Conservation (phyloP, 30 jellyfish, hydroid and myxozoan genomes). For the Pseudorhiza aurosa region DNA sequence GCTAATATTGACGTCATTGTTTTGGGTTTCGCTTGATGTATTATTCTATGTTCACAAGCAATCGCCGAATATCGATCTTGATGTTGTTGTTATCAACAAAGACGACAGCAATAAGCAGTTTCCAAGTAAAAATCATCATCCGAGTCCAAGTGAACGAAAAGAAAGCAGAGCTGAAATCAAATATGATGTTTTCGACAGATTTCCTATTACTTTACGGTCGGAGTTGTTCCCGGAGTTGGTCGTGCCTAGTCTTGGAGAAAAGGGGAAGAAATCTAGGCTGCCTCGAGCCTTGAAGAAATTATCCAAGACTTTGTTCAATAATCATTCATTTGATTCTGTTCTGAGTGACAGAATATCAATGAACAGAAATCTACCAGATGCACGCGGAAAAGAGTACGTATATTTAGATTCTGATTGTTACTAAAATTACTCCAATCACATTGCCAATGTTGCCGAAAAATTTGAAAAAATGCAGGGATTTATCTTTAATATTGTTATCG, state of each 20-base stretch:
- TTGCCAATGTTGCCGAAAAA: too few relatives aligned
- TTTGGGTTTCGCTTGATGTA: conserved; percentile 87
- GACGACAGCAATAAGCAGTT: background rate
- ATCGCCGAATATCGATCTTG: conserved; percentile 68
- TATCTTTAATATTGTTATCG: too few relatives aligned
- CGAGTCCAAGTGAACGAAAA: background rate
- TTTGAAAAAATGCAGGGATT: too few relatives aligned
- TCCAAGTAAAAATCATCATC: background rate
- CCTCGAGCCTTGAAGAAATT: conserved; percentile 55
- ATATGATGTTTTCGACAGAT: conserved; percentile 45
- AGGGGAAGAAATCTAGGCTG: conserved; percentile 56
- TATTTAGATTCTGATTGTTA: too few relatives aligned
- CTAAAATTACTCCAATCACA: too few relatives aligned
- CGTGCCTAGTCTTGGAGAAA: conserved; percentile 76
- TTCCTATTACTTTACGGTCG: conserved; percentile 53
- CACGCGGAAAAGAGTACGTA: conserved; percentile 91
- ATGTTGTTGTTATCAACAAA: conserved; percentile 60
- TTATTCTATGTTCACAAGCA: conserved; percentile 68
- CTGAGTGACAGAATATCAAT: conserved; percentile 87
- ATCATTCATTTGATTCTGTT: conserved; percentile 94
- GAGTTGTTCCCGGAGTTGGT: conserved; percentile 67
- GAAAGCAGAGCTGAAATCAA: background rate
- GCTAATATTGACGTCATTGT: conserved; percentile 74
- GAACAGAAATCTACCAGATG: conserved; percentile 83
- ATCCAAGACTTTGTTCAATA: conserved; percentile 67